These are phyloP conservation scores for Lobophora halterata DNA, from an alignment of 2,888 invertebrate genomes.

Conservation along the genomic window DNA sequence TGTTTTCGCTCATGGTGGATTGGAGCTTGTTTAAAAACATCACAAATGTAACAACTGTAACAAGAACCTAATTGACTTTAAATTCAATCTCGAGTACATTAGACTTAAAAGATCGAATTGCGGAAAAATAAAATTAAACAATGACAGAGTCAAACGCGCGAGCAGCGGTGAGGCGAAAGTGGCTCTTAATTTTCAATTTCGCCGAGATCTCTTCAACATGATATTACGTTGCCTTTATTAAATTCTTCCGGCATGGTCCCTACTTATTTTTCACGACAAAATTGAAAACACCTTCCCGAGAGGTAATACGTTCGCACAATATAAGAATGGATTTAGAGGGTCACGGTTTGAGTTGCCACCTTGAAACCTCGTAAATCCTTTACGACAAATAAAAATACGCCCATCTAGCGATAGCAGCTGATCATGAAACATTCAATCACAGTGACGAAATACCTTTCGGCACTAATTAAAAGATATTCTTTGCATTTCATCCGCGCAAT, in stretches of 20 bases:
- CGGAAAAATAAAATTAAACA: constrained; percentile 36
- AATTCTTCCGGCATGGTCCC: constrained; percentile 49
- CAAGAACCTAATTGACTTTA: constrained; percentile 27
- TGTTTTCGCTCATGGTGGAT: constrained; percentile 2
- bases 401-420: constrained; percentile 44
- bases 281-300: constrained; percentile 65
- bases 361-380: constrained; percentile 65
- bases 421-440: constrained; percentile 74
- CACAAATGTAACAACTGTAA: constrained; percentile 11
- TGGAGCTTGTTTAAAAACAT: constrained; percentile 10
- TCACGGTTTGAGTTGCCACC: constrained; percentile 35
- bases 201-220: constrained; percentile 47
- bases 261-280: constrained; percentile 64
- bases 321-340: constrained; percentile 68
- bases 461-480: constrained; percentile 26
- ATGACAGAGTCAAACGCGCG: constrained; percentile 34
- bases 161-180: constrained; percentile 40
- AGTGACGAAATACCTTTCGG: constrained; percentile 13
- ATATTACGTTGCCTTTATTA: constrained; percentile 64
- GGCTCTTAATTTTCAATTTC: constrained; percentile 67
- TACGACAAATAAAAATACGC: constrained; percentile 72
- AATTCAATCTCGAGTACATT: constrained; percentile 27
- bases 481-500: constrained; percentile 14
- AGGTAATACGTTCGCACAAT: constrained; percentile 61
- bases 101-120: constrained; percentile 27